Conservation (phyloP, 2,797 vertebrate genomes). For the Sebastes iracundus region DNA sequence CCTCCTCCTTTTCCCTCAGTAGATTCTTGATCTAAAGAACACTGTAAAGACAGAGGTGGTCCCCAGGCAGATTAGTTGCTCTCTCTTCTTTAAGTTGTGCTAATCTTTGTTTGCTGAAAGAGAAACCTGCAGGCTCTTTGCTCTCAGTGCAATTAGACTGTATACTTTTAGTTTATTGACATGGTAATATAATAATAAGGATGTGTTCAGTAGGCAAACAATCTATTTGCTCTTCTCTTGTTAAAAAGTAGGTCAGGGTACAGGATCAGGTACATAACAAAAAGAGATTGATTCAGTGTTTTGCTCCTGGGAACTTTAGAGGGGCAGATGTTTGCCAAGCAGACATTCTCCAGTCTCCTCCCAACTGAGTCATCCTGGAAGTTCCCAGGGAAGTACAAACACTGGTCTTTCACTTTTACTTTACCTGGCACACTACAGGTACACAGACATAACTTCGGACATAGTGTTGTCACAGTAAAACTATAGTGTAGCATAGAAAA, state of each 20-base stretch:
- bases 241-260: background rate
- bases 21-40: constrained; percentile 48
- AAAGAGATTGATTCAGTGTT: background rate
- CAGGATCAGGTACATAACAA: background rate
- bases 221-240: background rate
- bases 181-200: background rate
- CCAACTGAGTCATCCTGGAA: background rate
- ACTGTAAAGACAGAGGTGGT: constrained; percentile 6
- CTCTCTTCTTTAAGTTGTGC: background rate
- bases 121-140: background rate
- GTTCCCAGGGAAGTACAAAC: background rate
- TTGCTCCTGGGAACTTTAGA: background rate
- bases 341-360: background rate
- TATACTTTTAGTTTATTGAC: background rate
- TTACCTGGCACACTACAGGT: background rate
- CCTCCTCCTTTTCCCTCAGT: too few species aligned
- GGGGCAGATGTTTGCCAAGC: background rate
- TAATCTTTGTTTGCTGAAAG: background rate
- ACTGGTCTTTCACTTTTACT: background rate
- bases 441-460: background rate
- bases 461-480: background rate
- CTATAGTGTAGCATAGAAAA: background rate
- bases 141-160: background rate
- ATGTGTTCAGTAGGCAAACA: background rate
- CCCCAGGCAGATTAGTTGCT: background rate